Evolutionary conservation across 2,797 vertebrate species (phyloP).

Genomic region (Chromobotia macracanthus): DNA sequence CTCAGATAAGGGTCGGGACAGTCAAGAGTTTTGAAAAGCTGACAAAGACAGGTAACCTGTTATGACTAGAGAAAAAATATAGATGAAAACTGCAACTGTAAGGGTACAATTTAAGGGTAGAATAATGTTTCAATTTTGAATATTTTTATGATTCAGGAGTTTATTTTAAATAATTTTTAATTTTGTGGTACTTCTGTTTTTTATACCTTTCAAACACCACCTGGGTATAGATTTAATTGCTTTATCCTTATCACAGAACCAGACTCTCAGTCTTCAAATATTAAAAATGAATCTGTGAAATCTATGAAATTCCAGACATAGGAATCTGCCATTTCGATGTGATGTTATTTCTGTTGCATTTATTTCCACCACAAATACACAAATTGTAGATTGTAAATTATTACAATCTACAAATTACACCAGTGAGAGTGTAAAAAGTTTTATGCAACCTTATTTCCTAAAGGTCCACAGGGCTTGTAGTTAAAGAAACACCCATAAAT

Average conservation of each 20-base stretch:
- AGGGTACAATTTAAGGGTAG: background rate
- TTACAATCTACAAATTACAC: background rate
- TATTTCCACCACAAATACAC: background rate
- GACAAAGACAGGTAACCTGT: slow-evolving; percentile 2
- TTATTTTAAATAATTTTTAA: too few species aligned
- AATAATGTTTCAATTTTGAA: too few species aligned
- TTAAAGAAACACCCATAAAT: background rate
- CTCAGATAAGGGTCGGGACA: slow-evolving; percentile 19
- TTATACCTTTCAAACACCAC: too few species aligned
- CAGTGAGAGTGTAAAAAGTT: background rate
- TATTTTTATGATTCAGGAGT: too few species aligned
- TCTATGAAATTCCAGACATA: too few species aligned
- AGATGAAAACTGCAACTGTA: background rate
- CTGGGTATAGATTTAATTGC: too few species aligned
- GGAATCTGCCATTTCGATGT: too few species aligned
- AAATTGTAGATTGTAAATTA: background rate
- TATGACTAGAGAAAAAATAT: background rate
- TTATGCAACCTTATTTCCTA: background rate
- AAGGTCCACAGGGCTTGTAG: background rate
- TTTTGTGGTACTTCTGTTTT: too few species aligned
- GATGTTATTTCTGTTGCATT: background rate
- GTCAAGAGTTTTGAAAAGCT: slow-evolving; percentile 6
- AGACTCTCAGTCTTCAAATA: too few species aligned
- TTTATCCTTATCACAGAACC: too few species aligned
- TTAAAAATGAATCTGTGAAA: too few species aligned